phyloP scores from a whole-genome alignment of 2,888 invertebrate species.

The Resseliella maxima region DNA sequence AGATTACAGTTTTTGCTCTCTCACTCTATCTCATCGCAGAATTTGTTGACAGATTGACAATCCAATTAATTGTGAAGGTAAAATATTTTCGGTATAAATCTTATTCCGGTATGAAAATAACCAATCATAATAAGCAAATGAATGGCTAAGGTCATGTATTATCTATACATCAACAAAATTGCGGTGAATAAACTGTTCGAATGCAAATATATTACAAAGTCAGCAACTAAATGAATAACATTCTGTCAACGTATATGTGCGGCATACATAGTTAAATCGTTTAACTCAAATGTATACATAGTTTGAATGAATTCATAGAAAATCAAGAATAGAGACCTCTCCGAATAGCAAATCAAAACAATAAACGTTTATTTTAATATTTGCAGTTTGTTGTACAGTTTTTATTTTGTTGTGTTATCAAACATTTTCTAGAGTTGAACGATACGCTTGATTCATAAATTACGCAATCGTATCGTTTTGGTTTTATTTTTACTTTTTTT shows the following conservation, averaged over 20 bases:
- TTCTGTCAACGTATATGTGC: background rate
- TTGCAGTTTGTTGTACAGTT: background rate
- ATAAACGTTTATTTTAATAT: background rate
- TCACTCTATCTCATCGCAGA: background rate
- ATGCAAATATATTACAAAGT: slow-evolving; percentile 35
- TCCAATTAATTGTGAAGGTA: background rate
- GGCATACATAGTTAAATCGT: too few species aligned
- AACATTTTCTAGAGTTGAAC: too few species aligned
- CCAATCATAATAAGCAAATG: slow-evolving; percentile 23
- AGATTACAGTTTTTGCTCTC: too few species aligned
- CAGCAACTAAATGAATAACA: background rate
- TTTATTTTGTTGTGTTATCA: too few species aligned
- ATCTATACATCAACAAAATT: background rate
- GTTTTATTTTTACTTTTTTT: too few species aligned
- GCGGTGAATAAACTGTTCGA: slow-evolving; percentile 24
- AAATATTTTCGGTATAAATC: background rate
- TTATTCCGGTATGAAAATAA: background rate
- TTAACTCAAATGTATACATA: too few species aligned
- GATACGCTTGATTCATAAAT: too few species aligned
- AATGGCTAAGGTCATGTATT: slow-evolving; percentile 55
- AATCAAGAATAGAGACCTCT: background rate
- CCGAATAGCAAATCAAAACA: slow-evolving; percentile 24
- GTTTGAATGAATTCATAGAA: too few species aligned
- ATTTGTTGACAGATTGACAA: background rate
- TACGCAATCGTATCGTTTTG: background rate